Percentiles rank a stretch among this genome's conserved stretches.
These are phyloP conservation scores for Megalops cyprinoides DNA, from an alignment of 2,797 vertebrate species.

Conservation along the genomic window DNA sequence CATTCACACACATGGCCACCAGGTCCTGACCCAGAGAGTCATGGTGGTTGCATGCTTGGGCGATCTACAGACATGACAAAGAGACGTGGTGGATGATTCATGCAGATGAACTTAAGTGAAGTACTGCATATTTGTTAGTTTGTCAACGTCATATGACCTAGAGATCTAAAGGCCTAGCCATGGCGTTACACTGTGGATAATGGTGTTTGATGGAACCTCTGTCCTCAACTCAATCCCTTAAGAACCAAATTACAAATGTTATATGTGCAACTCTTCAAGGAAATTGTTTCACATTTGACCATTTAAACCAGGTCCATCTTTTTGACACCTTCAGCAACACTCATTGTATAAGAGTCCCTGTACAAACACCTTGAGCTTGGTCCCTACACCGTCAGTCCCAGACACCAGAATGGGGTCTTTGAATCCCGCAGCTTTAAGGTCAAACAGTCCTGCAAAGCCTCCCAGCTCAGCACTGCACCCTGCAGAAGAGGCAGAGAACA, in stretches of 20 bases:
- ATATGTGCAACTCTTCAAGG: too few relatives aligned
- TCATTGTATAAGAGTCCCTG: background rate
- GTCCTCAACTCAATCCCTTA: too few relatives aligned
- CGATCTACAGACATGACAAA: too few relatives aligned
- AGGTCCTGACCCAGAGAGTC: slow-evolving; percentile 89
- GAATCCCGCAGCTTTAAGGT: slow-evolving; percentile 92
- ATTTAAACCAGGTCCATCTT: too few relatives aligned
- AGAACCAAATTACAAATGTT: too few relatives aligned
- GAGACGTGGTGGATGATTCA: too few relatives aligned
- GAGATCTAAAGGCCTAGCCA: background rate
- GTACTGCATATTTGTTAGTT: too few relatives aligned
- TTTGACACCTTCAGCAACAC: background rate
- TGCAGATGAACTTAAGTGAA: too few relatives aligned
- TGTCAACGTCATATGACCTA: background rate
- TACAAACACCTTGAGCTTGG: slow-evolving; percentile 89
- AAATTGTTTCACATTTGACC: too few relatives aligned
- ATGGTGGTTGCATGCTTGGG: slow-evolving; percentile 84
- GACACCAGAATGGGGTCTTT: slow-evolving; percentile 90
- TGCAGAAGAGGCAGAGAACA: slow-evolving; percentile 48
- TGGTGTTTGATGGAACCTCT: too few relatives aligned
- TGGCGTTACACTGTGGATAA: background rate
- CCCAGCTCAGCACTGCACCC: slow-evolving; percentile 91
- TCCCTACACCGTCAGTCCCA: slow-evolving; percentile 95
- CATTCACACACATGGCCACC: slow-evolving; percentile 97
- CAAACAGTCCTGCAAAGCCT: slow-evolving; percentile 94